Percentiles rank a stretch among this genome's conserved stretches.
These are phyloP conservation scores for Heliconius erato DNA, from an alignment of 2,888 invertebrate species.

Conservation along the genomic window DNA sequence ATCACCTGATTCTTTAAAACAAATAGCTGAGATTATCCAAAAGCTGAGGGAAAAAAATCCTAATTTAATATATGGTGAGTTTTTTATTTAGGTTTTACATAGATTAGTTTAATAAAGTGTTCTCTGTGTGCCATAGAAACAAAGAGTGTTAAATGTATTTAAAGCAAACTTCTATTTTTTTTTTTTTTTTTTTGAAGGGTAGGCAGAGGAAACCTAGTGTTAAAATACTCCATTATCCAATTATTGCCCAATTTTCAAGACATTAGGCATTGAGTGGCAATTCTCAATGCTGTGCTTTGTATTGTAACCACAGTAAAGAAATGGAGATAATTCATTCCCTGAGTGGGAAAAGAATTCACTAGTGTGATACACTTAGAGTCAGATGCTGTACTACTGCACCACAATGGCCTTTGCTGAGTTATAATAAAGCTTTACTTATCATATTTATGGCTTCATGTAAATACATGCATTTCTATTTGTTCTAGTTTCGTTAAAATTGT, in stretches of 20 bases:
- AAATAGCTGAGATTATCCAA: conserved; percentile 91
- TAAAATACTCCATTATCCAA: neutral
- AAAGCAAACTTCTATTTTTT: too few species aligned
- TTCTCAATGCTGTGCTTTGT: neutral
- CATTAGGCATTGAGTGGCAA: neutral
- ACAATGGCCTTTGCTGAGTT: neutral
- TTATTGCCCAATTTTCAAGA: too few species aligned
- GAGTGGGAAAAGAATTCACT: neutral
- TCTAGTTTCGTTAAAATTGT: neutral
- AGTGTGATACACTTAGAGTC: neutral
- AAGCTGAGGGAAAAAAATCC: conserved; percentile 92
- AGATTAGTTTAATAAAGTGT: neutral
- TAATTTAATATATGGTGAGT: conserved; percentile 92
- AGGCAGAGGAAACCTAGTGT: neutral
- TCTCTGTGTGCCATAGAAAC: neutral
- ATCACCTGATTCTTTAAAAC: conserved; percentile 93
- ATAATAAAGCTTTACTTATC: neutral
- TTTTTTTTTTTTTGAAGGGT: too few species aligned
- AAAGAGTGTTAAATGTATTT: too few species aligned
- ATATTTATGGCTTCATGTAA: neutral
- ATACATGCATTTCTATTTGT: conserved; percentile 1
- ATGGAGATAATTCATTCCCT: neutral
- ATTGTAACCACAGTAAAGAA: neutral
- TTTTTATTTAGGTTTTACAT: neutral
- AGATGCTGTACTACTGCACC: neutral